phyloP scores from a whole-genome alignment of 2,113 vertebrate genomes.

The Chamaea fasciata region DNA sequence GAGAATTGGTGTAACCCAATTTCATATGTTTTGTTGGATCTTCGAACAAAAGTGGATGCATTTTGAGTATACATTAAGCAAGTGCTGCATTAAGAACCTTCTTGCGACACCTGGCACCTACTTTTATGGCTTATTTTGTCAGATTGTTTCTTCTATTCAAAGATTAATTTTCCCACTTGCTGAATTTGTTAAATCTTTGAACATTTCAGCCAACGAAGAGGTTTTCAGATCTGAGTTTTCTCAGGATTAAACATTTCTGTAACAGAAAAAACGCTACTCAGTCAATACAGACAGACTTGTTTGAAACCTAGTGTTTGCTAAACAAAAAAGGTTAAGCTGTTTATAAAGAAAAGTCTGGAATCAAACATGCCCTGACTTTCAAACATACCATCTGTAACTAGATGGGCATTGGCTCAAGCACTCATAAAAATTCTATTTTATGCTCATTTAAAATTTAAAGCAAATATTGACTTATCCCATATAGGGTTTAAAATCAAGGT shows the following conservation, averaged over 20 bases:
- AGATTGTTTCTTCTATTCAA: conserved; percentile 60
- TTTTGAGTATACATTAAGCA: conserved; percentile 63
- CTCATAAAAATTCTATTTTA: not conserved
- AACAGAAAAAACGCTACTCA: conserved; percentile 5
- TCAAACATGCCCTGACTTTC: not conserved
- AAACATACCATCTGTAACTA: not conserved
- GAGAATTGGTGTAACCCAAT: conserved; percentile 70
- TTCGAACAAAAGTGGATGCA: conserved; percentile 66
- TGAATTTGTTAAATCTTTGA: conserved; percentile 65
- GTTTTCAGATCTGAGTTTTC: conserved; percentile 56
- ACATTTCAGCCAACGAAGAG: conserved; percentile 51
- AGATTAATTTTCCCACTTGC: conserved; percentile 64
- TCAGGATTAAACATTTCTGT: conserved; percentile 32
- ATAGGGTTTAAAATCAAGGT: not conserved
- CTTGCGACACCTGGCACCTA: conserved; percentile 55
- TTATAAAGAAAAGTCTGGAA: not conserved
- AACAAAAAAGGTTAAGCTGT: not conserved
- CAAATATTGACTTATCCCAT: not conserved
- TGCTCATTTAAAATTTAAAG: not conserved
- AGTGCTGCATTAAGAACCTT: conserved; percentile 54
- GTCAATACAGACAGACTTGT: conserved; percentile 25
- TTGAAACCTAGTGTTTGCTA: conserved; percentile 13
- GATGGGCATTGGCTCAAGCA: not conserved
- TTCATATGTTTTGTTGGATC: conserved; percentile 70
- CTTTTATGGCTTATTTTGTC: conserved; percentile 60